phyloP scores from a whole-genome alignment of 2,888 invertebrate species.

The Drosophila histrio region DNA sequence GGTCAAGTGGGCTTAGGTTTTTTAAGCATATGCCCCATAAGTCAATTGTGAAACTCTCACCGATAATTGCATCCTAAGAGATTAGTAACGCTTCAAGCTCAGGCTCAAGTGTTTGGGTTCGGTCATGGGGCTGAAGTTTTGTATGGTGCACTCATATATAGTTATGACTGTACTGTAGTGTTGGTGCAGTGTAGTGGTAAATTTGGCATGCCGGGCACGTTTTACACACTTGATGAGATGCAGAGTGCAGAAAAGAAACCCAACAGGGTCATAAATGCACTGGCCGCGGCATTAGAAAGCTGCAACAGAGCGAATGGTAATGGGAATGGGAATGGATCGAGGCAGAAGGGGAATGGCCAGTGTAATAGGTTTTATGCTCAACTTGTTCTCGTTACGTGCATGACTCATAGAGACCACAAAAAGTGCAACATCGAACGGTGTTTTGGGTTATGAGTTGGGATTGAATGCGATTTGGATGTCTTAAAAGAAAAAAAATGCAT shows the following conservation, averaged over 20 bases:
- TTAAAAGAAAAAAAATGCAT: conserved; percentile 55
- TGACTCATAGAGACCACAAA: conserved; percentile 26
- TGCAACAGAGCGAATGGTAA: conserved; percentile 27
- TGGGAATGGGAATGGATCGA: conserved; percentile 1
- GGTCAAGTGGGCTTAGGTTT: conserved; percentile 1
- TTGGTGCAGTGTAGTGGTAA: conserved; percentile 15
- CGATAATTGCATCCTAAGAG: conserved; percentile 41
- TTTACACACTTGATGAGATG: conserved; percentile 63
- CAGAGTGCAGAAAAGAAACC: conserved; percentile 62
- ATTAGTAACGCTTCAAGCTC: conserved; percentile 47
- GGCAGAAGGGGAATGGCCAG: conserved; percentile 23
- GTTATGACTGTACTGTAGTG: conserved; percentile 48
- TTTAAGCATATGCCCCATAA: conserved; percentile 15
- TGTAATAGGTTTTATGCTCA: conserved; percentile 51
- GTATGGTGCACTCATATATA: conserved; percentile 32
- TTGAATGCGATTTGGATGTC: conserved; percentile 5
- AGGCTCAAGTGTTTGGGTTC: conserved; percentile 29
- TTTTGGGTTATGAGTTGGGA: conserved; percentile 12
- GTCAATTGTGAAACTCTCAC: conserved; percentile 53
- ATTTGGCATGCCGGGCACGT: conserved; percentile 74
- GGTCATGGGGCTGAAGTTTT: conserved; percentile 27
- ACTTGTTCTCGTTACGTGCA: conserved; percentile 65
- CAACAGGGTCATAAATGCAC: conserved; percentile 63
- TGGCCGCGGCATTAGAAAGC: conserved; percentile 56
- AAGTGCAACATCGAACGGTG: conserved; percentile 19